These are phyloP conservation scores for Leuciscus idus DNA, from an alignment of 2,113 vertebrate species.

Conservation along the genomic window DNA sequence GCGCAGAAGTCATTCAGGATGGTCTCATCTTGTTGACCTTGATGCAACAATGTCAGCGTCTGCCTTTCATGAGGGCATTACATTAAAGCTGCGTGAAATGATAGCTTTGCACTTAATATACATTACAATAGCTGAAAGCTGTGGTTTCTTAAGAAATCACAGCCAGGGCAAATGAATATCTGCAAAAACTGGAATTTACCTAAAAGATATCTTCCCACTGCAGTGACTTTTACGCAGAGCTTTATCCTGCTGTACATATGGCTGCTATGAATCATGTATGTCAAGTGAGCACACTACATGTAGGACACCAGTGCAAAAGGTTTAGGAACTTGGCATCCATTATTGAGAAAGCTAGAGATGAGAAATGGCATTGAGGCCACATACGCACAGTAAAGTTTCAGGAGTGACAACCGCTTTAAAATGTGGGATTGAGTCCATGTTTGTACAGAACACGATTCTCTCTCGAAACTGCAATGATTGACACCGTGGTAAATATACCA, in stretches of 20 bases:
- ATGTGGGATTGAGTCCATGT: too few relatives aligned
- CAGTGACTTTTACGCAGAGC: not conserved
- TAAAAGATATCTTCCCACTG: constrained; percentile 35
- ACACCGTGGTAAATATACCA: too few relatives aligned
- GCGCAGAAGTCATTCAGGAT: constrained; percentile 14
- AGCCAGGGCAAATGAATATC: not conserved
- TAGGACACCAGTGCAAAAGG: constrained; percentile 12
- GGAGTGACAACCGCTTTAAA: too few relatives aligned
- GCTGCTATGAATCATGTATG: constrained; percentile 27
- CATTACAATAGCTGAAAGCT: not conserved
- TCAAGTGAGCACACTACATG: not conserved
- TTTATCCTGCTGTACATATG: constrained; percentile 28
- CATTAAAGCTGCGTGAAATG: not conserved
- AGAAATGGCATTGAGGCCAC: not conserved
- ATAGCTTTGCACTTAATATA: constrained; percentile 28
- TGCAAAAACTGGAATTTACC: constrained; percentile 28
- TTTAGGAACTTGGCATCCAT: not conserved
- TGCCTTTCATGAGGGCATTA: not conserved
- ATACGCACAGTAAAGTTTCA: too few relatives aligned
- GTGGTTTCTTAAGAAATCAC: constrained; percentile 1
- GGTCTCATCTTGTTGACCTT: constrained; percentile 7
- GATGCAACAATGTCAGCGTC: not conserved
- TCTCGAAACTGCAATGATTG: too few relatives aligned
- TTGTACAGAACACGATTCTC: too few relatives aligned
- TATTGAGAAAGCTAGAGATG: not conserved